Percentiles rank a stretch among this genome's conserved stretches.
phyloP scores from a whole-genome alignment of 1,140 invertebrate genomes.

The Neomicropteryx cornuta region DNA sequence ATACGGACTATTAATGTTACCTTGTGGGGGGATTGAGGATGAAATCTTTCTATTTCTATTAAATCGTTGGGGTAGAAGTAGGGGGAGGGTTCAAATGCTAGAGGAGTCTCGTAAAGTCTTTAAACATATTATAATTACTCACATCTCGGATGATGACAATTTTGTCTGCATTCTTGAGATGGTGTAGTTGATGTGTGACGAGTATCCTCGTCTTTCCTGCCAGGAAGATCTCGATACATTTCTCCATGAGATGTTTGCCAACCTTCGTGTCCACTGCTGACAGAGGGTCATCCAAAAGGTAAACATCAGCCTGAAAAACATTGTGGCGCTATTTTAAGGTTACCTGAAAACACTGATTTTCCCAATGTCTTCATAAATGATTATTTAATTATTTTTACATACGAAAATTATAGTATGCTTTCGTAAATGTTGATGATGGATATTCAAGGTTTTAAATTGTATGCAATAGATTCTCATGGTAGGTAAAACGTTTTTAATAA shows the following conservation, averaged over 20 bases:
- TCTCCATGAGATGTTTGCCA: slow-evolving; percentile 66
- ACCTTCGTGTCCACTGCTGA: slow-evolving; percentile 74
- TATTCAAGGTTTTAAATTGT: too few relatives aligned
- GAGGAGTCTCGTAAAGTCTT: too few relatives aligned
- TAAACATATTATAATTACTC: slow-evolving; percentile 13
- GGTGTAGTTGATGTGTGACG: slow-evolving; percentile 68
- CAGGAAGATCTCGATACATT: slow-evolving; percentile 53
- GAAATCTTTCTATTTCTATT: slow-evolving; percentile 39
- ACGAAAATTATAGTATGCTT: too few relatives aligned
- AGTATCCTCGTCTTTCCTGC: slow-evolving; percentile 50
- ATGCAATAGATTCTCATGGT: too few relatives aligned
- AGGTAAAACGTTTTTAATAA: too few relatives aligned
- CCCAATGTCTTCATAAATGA: too few relatives aligned
- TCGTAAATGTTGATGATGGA: too few relatives aligned
- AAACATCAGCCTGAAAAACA: slow-evolving; percentile 58
- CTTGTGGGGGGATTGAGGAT: slow-evolving; percentile 34
- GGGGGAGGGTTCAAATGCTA: slow-evolving; percentile 36
- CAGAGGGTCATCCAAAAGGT: slow-evolving; percentile 69
- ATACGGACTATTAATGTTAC: too few relatives aligned
- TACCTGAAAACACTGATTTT: too few relatives aligned
- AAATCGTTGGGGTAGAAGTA: slow-evolving; percentile 46
- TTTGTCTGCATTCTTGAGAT: slow-evolving; percentile 51
- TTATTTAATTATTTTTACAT: too few relatives aligned
- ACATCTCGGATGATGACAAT: slow-evolving; percentile 61
- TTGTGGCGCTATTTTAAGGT: too few relatives aligned